phyloP scores from a whole-genome alignment of 35 echinoderm and acorn worm genomes.

The Heliocidaris tuberculata region DNA sequence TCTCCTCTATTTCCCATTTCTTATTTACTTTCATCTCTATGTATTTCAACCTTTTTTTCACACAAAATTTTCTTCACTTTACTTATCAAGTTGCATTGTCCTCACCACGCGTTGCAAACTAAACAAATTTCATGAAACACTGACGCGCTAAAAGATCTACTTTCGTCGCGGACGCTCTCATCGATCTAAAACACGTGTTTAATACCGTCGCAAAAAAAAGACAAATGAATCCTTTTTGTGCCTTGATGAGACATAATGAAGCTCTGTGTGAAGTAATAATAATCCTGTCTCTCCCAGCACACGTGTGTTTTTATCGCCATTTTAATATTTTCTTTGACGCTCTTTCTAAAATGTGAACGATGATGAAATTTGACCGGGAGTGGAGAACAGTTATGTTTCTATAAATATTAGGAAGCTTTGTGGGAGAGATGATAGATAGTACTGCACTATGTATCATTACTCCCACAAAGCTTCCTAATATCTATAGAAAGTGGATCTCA shows the following conservation, averaged over 20 bases:
- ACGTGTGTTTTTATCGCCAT: neutral
- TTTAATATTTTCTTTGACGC: neutral
- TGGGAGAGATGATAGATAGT: neutral
- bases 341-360: neutral
- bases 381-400: neutral
- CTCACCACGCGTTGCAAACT: neutral
- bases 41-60: too few species aligned
- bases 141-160: neutral
- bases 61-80: neutral
- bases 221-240: neutral
- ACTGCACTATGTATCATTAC: too few species aligned
- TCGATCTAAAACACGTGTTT: constrained; percentile 5
- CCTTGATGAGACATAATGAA: neutral
- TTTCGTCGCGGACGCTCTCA: neutral
- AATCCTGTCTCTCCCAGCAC: neutral
- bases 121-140: neutral
- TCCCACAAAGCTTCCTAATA: too few species aligned
- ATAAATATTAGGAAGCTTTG: neutral
- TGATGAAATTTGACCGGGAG: neutral
- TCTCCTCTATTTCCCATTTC: too few species aligned
- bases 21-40: too few species aligned
- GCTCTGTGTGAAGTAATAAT: neutral
- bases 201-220: neutral
- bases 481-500: too few species aligned
- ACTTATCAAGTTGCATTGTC: neutral